These are phyloP conservation scores for Drosophila yooni DNA, from an alignment of 2,888 invertebrate species.

Conservation along the genomic window DNA sequence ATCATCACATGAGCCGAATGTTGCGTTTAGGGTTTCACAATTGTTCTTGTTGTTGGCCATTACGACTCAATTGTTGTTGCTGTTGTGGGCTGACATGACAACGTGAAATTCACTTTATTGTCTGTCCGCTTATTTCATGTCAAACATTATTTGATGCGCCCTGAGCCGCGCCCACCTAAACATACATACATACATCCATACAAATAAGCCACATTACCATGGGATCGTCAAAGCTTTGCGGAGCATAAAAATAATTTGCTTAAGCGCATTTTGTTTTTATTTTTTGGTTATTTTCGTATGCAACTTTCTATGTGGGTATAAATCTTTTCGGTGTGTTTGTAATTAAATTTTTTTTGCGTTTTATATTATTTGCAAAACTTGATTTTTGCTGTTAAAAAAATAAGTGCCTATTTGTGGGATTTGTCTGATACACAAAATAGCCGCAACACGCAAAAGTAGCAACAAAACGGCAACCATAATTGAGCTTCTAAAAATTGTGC, in stretches of 20 bases:
- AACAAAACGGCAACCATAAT: conserved; percentile 62
- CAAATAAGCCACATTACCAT: conserved; percentile 42
- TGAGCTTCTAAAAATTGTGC: conserved; percentile 66
- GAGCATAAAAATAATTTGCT: conserved; percentile 69
- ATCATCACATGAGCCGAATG: conserved; percentile 54
- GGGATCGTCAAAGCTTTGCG: conserved; percentile 64
- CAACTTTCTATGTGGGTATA: conserved; percentile 77
- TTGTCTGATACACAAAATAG: conserved; percentile 56
- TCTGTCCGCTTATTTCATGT: conserved; percentile 71
- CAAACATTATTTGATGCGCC: conserved; percentile 77
- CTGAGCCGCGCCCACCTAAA: conserved; percentile 70
- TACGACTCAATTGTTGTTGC: conserved; percentile 29
- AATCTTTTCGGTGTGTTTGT: conserved; percentile 74
- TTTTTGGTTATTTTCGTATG: conserved; percentile 45
- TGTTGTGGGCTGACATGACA: conserved; percentile 72
- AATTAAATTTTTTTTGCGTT: conserved; percentile 58
- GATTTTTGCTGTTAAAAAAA: conserved; percentile 72
- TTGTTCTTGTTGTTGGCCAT: conserved; percentile 42
- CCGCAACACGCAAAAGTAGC: conserved; percentile 20
- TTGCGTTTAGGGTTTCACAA: conserved; percentile 75
- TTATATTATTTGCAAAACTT: conserved; percentile 67
- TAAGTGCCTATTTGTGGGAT: conserved; percentile 61
- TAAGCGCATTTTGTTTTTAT: conserved; percentile 34
- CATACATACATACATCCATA: conserved; percentile 27
- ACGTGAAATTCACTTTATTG: conserved; percentile 77